Percentiles rank a stretch among this genome's conserved stretches.
phyloP scores from a whole-genome alignment of 2,888 invertebrate species.

The Smittia aterrima region DNA sequence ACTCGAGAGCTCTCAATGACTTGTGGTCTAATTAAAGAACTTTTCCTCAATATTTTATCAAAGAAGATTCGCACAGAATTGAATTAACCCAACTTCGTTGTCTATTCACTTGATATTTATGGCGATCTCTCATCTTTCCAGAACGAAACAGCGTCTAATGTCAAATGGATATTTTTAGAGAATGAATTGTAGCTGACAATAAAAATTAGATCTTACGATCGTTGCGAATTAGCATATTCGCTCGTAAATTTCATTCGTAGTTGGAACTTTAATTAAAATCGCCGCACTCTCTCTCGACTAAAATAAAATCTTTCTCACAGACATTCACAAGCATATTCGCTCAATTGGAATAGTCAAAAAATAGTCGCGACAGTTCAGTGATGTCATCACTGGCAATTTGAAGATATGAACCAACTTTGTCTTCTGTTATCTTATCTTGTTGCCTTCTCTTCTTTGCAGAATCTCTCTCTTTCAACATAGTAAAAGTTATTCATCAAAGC shows the following conservation, averaged over 20 bases:
- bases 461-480: constrained; percentile 15
- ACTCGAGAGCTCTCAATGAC: too few species aligned
- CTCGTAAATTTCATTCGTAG: not conserved
- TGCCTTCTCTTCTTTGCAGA: constrained; percentile 23
- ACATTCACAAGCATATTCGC: not conserved
- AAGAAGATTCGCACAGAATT: not conserved
- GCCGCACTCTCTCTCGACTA: not conserved
- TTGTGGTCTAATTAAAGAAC: too few species aligned
- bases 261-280: not conserved
- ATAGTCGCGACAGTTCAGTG: constrained; percentile 8
- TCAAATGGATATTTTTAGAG: not conserved
- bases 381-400: constrained; percentile 16
- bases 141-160: not conserved
- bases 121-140: not conserved
- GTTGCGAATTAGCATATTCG: not conserved
- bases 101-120: not conserved
- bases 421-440: constrained; percentile 15
- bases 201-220: not conserved
- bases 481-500: not conserved
- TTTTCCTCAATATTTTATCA: not conserved
- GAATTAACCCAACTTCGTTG: not conserved
- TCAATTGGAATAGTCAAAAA: not conserved
- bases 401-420: too few species aligned
- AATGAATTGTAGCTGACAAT: constrained; percentile 3
- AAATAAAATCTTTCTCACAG: not conserved